Evolutionary conservation across 92 coral and sea anemone genomes (phyloP).

Genomic region (Paragorgia papillata): DNA sequence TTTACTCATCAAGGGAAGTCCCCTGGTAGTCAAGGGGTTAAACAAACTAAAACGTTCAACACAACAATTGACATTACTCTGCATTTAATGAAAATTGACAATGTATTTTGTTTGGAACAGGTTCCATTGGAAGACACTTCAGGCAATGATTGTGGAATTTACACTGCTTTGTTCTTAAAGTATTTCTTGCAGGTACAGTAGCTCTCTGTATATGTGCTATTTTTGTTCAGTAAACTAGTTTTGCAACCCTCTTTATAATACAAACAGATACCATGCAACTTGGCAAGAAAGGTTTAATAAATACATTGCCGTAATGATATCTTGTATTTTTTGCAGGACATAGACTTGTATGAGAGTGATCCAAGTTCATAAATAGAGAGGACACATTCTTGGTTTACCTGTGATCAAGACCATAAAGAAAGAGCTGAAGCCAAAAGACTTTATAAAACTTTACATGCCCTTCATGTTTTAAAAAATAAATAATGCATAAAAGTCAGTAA

Average conservation of each 20-base stretch:
- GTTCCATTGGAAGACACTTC: conserved; percentile 40
- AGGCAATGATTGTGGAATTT: background rate
- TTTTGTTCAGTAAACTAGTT: background rate
- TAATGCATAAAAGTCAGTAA: background rate
- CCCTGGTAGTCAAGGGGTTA: no score
- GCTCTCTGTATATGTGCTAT: background rate
- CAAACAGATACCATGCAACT: no score
- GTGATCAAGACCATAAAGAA: conserved; percentile 48
- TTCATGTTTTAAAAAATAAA: background rate
- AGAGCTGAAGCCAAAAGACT: conserved; percentile 31
- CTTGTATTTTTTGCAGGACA: conserved; percentile 36
- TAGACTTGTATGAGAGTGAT: conserved; percentile 55
- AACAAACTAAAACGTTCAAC: no score
- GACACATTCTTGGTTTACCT: conserved; percentile 54
- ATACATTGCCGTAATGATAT: no score
- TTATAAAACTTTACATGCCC: background rate
- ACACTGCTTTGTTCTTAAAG: background rate
- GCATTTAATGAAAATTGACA: background rate
- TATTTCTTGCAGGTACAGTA: background rate
- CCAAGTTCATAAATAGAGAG: conserved; percentile 48
- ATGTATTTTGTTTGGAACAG: background rate
- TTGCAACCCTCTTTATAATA: background rate
- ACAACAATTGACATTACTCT: no score
- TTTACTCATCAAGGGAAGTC: no score
- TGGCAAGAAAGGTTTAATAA: no score